Percentiles rank a stretch among this genome's conserved stretches.
Conservation (phyloP, 2,888 invertebrate species). For the Lasioglossum leucozonium region DNA sequence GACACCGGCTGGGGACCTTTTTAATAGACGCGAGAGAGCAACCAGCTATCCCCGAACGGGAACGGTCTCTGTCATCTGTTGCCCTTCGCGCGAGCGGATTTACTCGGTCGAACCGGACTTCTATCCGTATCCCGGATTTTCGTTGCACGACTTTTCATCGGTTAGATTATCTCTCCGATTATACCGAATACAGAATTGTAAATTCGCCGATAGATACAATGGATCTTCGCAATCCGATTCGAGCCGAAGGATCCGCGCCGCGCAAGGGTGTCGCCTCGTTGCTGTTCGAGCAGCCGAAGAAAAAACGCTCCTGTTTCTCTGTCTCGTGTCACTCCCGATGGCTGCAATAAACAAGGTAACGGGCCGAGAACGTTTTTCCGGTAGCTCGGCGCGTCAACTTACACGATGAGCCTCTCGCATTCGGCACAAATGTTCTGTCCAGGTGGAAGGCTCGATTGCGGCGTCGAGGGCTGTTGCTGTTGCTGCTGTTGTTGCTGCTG, state of each 20-base stretch:
- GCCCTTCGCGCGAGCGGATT: not conserved
- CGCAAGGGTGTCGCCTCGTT: not conserved
- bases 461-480: conserved; percentile 84
- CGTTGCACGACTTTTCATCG: not conserved
- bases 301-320: conserved; percentile 27
- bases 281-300: conserved; percentile 5
- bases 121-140: not conserved
- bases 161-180: too few relatives aligned
- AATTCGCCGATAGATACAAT: too few relatives aligned
- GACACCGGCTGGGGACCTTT: conserved; percentile 12
- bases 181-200: too few relatives aligned
- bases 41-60: conserved; percentile 10
- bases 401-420: conserved; percentile 99
- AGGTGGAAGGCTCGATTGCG: conserved; percentile 89
- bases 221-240: not conserved
- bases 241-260: conserved; percentile 11
- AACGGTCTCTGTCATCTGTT: conserved; percentile 32
- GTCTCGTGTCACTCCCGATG: conserved; percentile 41
- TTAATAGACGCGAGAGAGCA: conserved; percentile 15
- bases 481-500: not conserved
- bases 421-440: conserved; percentile 98
- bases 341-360: conserved; percentile 61
- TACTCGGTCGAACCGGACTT: conserved; percentile 9
- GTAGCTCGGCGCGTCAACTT: conserved; percentile 86
- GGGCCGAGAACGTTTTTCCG: conserved; percentile 20